phyloP scores from a whole-genome alignment of 2,888 invertebrate species.

The Laspeyria flexula region DNA sequence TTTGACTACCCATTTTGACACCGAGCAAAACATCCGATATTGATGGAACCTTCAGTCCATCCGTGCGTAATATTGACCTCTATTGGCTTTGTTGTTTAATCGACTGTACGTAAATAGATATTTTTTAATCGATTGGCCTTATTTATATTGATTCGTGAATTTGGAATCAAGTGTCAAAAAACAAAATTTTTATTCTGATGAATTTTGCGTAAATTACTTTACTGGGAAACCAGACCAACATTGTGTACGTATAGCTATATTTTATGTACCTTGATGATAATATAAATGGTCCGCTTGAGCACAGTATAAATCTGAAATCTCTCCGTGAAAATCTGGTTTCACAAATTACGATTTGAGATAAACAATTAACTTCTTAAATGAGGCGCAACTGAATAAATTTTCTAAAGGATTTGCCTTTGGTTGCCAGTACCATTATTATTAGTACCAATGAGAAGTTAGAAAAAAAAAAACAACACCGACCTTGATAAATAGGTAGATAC shows the following conservation, averaged over 20 bases:
- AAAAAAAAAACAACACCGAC: not conserved
- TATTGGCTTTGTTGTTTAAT: not conserved
- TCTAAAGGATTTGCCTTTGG: not conserved
- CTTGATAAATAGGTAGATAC: slow-evolving; percentile 3
- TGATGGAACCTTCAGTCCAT: not conserved
- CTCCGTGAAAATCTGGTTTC: too few relatives aligned
- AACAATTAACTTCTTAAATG: not conserved
- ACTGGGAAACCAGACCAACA: too few relatives aligned
- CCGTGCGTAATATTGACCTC: not conserved
- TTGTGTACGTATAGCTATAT: too few relatives aligned
- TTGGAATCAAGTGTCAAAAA: too few relatives aligned
- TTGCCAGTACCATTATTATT: not conserved
- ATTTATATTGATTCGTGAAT: too few relatives aligned
- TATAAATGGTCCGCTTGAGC: too few relatives aligned
- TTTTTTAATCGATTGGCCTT: not conserved
- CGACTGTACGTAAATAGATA: not conserved
- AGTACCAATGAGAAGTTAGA: not conserved
- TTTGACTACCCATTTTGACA: not conserved
- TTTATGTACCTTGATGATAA: too few relatives aligned
- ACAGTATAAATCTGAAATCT: too few relatives aligned
- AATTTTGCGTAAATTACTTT: too few relatives aligned
- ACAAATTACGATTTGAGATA: not conserved
- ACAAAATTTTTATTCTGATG: too few relatives aligned
- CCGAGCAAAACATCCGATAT: not conserved
- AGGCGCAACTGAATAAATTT: not conserved